Base-by-base conservation (phyloP, 2,888 invertebrate genomes). In the Spodoptera picta region DNA sequence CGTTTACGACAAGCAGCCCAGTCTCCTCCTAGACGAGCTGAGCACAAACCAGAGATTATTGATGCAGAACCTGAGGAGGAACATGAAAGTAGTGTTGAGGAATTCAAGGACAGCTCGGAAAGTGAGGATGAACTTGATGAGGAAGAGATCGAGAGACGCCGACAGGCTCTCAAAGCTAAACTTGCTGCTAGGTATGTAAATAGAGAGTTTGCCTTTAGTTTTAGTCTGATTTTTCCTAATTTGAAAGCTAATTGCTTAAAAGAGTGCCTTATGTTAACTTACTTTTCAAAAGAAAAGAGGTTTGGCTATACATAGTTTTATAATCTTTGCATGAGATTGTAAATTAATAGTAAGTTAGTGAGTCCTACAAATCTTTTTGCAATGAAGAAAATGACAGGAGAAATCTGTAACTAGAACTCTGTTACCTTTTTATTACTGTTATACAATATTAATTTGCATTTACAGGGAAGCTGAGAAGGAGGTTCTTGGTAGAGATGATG, bases 81-180 rank as follows among this genome's bases (percentile, higher is more conserved):
- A 80, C 88, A 92, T 3, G 89, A 95, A 58, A 90, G 95, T 24
- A 95, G 95, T 75, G 92, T 81, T 7, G 90, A 90, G 7, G 92
- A 92, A 52, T 88, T 82, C 0, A 88, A 79, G 54, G 92, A 92
- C 68, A 94, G 92, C 70, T 95, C 95, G 0, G 97, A 97, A 81
- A 97, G 97, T 66, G 98, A 98, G 84, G 97, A 97, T 72, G 98
- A 98, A 75, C 90, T 98, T 1, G 98, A 98, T 74, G 98, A 98
- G 73, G 96, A 96, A 44, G 98, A 98, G 90, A 97, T 98, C 82
- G 98, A 99, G 85, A 95, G 96, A 74, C 95, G 98, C n/a, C 95
- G 98, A 64, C 96, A 96, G 65, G 91, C 90, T 49, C 90, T 94
- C 41, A 91, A 91, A 75, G 92, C 92, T 60, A 94, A 94, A 84